Evolutionary conservation across 2,888 invertebrate species (phyloP).

Genomic region (Meandrusa payeni): DNA sequence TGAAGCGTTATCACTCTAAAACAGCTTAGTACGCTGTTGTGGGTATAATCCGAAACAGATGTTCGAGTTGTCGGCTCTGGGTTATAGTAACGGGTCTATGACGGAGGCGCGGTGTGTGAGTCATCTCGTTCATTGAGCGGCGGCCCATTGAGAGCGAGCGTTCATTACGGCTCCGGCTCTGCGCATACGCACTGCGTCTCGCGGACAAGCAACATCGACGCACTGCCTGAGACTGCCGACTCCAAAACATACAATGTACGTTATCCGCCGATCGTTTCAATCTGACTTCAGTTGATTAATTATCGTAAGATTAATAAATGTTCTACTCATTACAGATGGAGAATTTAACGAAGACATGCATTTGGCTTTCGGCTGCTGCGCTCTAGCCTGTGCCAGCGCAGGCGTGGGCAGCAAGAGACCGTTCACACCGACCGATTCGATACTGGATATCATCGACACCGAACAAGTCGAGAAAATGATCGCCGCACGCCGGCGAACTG

Average conservation of each 20-base stretch:
- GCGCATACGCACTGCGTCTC: conserved; percentile 74
- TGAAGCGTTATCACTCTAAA: conserved; percentile 28
- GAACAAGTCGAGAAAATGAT: conserved; percentile 80
- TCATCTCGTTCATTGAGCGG: conserved; percentile 61
- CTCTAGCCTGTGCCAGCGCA: conserved; percentile 57
- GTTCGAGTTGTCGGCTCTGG: conserved; percentile 56
- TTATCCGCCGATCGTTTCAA: no score
- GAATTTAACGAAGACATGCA: conserved; percentile 59
- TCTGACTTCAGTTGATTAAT: not conserved
- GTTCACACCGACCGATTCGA: conserved; percentile 76
- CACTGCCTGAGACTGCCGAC: conserved; percentile 52
- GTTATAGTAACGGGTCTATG: conserved; percentile 65
- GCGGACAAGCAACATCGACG: conserved; percentile 56
- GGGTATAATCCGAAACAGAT: conserved; percentile 52
- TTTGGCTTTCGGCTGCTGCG: conserved; percentile 66
- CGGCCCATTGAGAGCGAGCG: conserved; percentile 74
- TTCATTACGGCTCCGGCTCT: conserved; percentile 77
- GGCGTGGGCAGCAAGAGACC: conserved; percentile 63
- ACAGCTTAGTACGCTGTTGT: conserved; percentile 29
- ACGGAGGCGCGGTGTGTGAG: conserved; percentile 73
- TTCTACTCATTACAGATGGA: conserved; percentile 64
- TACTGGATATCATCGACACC: conserved; percentile 82
- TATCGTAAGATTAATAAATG: conserved; percentile 13
- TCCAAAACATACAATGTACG: conserved; percentile 15
- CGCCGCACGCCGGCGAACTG: conserved; percentile 70